These are phyloP conservation scores for Drosophila prolongata DNA, from an alignment of 2,888 invertebrate species.

Conservation along the genomic window DNA sequence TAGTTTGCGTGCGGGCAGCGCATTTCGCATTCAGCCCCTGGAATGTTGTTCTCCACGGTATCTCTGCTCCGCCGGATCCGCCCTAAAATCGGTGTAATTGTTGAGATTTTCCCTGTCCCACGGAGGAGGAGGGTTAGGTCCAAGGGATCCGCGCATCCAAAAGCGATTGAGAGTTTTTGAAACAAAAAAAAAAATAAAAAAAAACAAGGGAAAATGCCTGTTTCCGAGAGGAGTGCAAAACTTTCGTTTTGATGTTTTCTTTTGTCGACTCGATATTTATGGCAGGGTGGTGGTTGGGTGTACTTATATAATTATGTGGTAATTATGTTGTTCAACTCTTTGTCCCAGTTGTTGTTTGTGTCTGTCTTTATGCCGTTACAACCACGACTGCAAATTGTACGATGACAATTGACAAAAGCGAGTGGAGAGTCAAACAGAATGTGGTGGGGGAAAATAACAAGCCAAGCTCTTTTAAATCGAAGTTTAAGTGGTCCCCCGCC, in stretches of 20 bases:
- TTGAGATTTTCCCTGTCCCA: conserved; percentile 33
- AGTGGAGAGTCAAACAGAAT: conserved; percentile 2
- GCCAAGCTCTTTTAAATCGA: conserved; percentile 61
- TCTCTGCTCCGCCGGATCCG: conserved; percentile 10
- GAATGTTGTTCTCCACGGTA: conserved; percentile 15
- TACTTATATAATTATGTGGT: conserved; percentile 64
- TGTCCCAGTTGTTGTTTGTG: conserved; percentile 28
- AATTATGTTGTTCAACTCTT: conserved; percentile 69
- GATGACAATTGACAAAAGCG: conserved; percentile 44
- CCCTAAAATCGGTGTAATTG: conserved; percentile 24
- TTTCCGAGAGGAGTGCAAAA: conserved; percentile 16
- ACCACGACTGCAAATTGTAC: conserved; percentile 29
- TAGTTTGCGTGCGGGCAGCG: conserved; percentile 57
- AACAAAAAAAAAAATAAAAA: neutral
- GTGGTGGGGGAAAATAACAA: conserved; percentile 25
- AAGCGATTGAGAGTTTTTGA: conserved; percentile 11
- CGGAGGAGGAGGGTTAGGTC: neutral
- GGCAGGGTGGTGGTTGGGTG: neutral
- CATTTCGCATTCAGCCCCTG: conserved; percentile 50
- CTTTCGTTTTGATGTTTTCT: conserved; percentile 51
- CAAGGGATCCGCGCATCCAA: conserved; percentile 1
- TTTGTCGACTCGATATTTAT: conserved; percentile 19
- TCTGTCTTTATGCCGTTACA: conserved; percentile 32
- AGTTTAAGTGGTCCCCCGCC: conserved; percentile 56
- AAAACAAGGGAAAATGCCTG: neutral